A percentile compares a stretch with the other conserved stretches of the same genome.
These are phyloP conservation scores for Trichogramma evanescens DNA, from an alignment of 2,888 invertebrate species.

Conservation along the genomic window DNA sequence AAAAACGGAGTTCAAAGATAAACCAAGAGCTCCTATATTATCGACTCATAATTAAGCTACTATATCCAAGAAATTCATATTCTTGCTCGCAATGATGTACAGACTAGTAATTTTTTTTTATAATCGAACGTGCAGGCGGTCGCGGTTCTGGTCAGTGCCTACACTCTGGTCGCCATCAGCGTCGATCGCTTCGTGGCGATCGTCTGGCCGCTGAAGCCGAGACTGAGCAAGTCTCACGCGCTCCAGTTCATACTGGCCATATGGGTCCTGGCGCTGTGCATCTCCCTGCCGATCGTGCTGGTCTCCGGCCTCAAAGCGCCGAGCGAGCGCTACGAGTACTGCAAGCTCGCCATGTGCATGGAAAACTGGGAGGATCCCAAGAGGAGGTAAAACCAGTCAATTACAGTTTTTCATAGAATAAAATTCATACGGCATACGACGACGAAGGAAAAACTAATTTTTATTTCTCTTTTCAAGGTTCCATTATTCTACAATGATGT, in stretches of 20 bases:
- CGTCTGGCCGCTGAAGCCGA: conserved; percentile 77
- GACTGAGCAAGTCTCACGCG: conserved; percentile 68
- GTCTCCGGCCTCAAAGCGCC: conserved; percentile 66
- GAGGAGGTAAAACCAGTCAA: conserved; percentile 47
- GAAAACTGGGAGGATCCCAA: conserved; percentile 63
- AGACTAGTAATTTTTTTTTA: too few species aligned
- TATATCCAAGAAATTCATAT: too few species aligned
- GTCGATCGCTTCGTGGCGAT: conserved; percentile 86
- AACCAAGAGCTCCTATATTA: too few species aligned
- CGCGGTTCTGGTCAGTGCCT: conserved; percentile 78
- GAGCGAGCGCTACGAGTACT: conserved; percentile 55
- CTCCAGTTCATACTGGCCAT: conserved; percentile 63
- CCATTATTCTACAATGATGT: conserved; percentile 69
- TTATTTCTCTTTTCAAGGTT: conserved; percentile 38
- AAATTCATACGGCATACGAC: not conserved
- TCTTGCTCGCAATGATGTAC: too few species aligned
- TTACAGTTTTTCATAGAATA: not conserved
- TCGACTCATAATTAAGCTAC: too few species aligned
- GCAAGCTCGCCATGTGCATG: conserved; percentile 61
- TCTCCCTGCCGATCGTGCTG: conserved; percentile 74
- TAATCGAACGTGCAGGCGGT: conserved; percentile 50
- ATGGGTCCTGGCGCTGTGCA: conserved; percentile 70
- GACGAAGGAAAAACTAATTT: conserved; percentile 8
- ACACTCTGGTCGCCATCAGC: conserved; percentile 84
- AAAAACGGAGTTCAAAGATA: too few species aligned